Evolutionary conservation across 2,888 invertebrate genomes (phyloP).

Genomic region (Sacculina carcini): DNA sequence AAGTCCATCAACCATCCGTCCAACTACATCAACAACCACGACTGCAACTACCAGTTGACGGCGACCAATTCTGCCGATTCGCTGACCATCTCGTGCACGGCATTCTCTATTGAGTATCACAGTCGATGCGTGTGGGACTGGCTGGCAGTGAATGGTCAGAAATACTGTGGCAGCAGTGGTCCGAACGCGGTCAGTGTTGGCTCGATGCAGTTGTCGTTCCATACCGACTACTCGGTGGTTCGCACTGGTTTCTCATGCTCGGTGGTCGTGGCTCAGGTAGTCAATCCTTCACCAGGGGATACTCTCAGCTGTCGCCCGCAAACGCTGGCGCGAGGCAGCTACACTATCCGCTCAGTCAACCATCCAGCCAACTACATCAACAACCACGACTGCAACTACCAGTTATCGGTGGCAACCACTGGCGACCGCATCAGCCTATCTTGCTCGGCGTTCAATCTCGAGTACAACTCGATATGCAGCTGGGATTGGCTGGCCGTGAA

Average conservation of each 20-base stretch:
- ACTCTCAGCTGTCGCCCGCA: background rate
- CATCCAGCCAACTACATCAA: background rate
- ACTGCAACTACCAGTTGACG: background rate
- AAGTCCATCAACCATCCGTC: background rate
- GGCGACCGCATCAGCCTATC: background rate
- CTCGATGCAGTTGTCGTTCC: background rate
- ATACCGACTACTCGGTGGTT: background rate
- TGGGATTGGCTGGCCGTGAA: background rate
- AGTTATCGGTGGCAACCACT: background rate
- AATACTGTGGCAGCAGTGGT: background rate
- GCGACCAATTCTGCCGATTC: background rate
- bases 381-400: background rate
- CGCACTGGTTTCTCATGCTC: slow-evolving; percentile 25
- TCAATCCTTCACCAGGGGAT: too few species aligned
- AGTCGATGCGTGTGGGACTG: background rate
- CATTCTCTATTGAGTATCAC: background rate
- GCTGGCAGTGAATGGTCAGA: background rate
- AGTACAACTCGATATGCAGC: background rate
- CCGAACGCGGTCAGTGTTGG: background rate
- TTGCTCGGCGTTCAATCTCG: background rate
- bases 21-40: background rate
- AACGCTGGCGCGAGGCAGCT: background rate
- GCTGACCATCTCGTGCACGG: background rate
- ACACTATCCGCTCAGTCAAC: background rate
- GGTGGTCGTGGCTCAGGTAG: too few species aligned